Base-by-base conservation (phyloP, 2,888 invertebrate species). In the Adelognathus sp. region DNA sequence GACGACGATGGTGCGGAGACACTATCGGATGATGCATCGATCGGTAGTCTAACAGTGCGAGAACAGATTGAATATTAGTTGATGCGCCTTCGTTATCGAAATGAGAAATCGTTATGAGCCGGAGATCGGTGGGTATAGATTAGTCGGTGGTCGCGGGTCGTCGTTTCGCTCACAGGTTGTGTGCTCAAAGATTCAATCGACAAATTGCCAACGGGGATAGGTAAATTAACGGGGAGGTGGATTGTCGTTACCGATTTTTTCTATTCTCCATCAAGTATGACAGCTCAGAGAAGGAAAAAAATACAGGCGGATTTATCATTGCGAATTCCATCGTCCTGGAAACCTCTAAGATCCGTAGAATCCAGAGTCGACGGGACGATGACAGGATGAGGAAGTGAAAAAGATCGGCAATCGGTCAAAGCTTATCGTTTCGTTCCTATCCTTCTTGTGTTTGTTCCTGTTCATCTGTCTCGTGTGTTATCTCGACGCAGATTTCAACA, bases 171-270 rank as follows among this genome's bases (percentile, higher is more conserved):
- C 33, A 52, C 9, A 54, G 50, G 58, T 44, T 64, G 60, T 70
- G n/a, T n/a, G n/a, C n/a, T n/a, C n/a, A 54, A 50, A 73, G 73
- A 64, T 79, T 66, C 58, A 33, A 79, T 79, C 79, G 74, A 54
- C 44, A 46, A 67, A 58, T 44, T 58, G 36, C 27, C 11, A 44
- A n/a, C 33, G 54, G 39, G 16, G 7, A 74, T 36, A 64, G n/a
- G 70, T 71, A 70, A 74, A 74, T 61, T 74, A 60, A 58, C 14
- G 24, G 18, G 24, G 9, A 5, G 29, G 31, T 39, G 9, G 27
- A 41, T n/a, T n/a, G 36, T 50, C 24, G 33, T 67, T 67, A 29
- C 61, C 46, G 41, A 61, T 61, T 56, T 71, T 72, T 72, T 54
- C n/a, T n/a, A n/a, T 5, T 9, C 36, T 54, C 61, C 71, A 29